Evolutionary conservation across 30 jellyfish, hydroid and myxozoan species (phyloP), one percentile per base, ranked within the genome.

Genomic region (Haliclystus octoradiatus): DNA sequence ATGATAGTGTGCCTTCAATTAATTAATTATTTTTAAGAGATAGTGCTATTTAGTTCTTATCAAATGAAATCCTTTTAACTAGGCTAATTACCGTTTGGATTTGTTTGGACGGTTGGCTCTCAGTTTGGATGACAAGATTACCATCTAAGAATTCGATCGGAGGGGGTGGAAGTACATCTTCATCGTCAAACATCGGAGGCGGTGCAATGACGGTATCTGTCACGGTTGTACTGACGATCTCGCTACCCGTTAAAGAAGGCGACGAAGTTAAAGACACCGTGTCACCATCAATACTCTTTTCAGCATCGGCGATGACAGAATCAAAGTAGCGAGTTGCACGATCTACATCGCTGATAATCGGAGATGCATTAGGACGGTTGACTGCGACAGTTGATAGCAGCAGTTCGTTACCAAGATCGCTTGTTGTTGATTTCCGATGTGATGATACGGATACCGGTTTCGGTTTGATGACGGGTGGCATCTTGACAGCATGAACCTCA

Each of bases 401-500:
- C n/a, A n/a, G n/a, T 19, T 40, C 57, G 9, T 19, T 19, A 40
- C 57, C 19, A 5, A 9, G 14, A 5, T 9, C 19, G 57, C 57
- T 40, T 9, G 57, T 40, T 40, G 57, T 19, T 40, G 57, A 40
- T 40, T 40, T 40, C 57, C 57, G 9, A 5, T 40, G 57, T 5
- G 57, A 40, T n/a, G n/a, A n/a, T n/a, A n/a, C n/a, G n/a, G n/a
- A 14, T 47, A 26, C 50, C 68, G 98, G 98, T 62, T 88, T 88
- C 19, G 95, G 95, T 72, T 78, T 75, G 0, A 83, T 72, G 13
- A 95, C 78, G 15, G 98, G 98, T 28, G 95, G 93, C 14, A 82
- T 74, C 32, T 52, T 9, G 19, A 71, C 81, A 28, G 63, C 23
- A 33, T 33, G 80, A 52, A 2, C 24, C 15, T 62, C 31, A 72